Evolutionary conservation across 2,888 invertebrate species (phyloP), one percentile per base, ranked within the genome.

Genomic region (Trisateles emortualis): DNA sequence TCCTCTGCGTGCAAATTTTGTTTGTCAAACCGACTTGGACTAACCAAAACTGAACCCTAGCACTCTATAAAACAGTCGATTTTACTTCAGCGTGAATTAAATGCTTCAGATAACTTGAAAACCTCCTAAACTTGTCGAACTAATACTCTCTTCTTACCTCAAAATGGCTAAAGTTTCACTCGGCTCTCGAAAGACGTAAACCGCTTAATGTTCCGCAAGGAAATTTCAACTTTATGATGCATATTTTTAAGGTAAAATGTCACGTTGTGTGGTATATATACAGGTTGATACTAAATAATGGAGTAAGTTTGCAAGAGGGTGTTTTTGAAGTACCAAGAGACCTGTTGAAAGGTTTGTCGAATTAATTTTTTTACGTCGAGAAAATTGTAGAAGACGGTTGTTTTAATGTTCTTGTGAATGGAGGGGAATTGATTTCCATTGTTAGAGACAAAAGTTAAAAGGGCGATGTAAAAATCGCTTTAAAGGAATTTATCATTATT

Each of bases 121-220:
- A 86, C 83, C 82, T 76, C 78, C 87, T 80, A 83, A 84, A 87
- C 83, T 88, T 88, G 87, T 88, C 86, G 85, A 88, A 88, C 88
- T 89, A 89, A 89, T 88, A 87, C 83, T 75, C 87, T 83, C 84
- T 87, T 84, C 86, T 83, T 84, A 83, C 88, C 87, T 84, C 86
- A 81, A 87, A 89, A 89, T 86, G 86, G 87, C 78, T 78, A 77
- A 87, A 88, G 83, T 89, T 88, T 72, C 54, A 52, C 54, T 67
- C 64, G 59, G 63, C 58, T 61, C 68, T 70, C 59, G 65, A 75
- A 72, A 59, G 77, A 62, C 76, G 64, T 74, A 81, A 75, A 72
- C 70, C 67, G 64, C 59, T 64, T 59, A 60, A 42, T 42, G 35
- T 57, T 43, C 54, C 58, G 29, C 51, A 61, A 63, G 60, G 68